Conservation (phyloP, 2,797 vertebrate species). For the Labeo calbasu region DNA sequence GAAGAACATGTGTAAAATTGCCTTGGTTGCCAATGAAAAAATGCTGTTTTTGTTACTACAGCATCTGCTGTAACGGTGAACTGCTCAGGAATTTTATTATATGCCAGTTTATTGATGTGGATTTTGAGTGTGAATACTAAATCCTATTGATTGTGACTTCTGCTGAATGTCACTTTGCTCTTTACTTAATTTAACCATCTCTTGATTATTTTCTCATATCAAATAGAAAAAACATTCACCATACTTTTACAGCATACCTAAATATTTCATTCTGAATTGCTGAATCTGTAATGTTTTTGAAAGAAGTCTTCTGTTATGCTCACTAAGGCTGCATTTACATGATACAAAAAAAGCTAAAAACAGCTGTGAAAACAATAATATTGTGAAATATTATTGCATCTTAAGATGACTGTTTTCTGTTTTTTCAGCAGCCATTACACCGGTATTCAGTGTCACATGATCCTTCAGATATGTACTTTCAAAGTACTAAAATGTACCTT, state of each 20-base stretch:
- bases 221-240: not conserved
- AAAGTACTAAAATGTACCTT: too few species aligned
- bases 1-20: not conserved
- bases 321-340: not conserved
- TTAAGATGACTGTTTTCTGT: too few species aligned
- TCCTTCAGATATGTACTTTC: too few species aligned
- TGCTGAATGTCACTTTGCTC: not conserved
- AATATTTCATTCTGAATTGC: not conserved
- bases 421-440: too few species aligned
- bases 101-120: slow-evolving; percentile 3
- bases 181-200: not conserved
- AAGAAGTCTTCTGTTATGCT: not conserved
- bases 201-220: not conserved
- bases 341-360: too few species aligned
- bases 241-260: not conserved
- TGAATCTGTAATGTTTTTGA: not conserved
- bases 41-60: not conserved
- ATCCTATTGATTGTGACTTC: not conserved
- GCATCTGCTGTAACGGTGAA: not conserved
- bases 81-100: not conserved
- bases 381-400: too few species aligned
- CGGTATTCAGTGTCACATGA: too few species aligned
- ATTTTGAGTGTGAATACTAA: not conserved
- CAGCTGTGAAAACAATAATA: too few species aligned
- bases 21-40: not conserved